These are phyloP conservation scores for Scaptomyza reducta DNA, from an alignment of 2,888 invertebrate genomes.

Conservation along the genomic window DNA sequence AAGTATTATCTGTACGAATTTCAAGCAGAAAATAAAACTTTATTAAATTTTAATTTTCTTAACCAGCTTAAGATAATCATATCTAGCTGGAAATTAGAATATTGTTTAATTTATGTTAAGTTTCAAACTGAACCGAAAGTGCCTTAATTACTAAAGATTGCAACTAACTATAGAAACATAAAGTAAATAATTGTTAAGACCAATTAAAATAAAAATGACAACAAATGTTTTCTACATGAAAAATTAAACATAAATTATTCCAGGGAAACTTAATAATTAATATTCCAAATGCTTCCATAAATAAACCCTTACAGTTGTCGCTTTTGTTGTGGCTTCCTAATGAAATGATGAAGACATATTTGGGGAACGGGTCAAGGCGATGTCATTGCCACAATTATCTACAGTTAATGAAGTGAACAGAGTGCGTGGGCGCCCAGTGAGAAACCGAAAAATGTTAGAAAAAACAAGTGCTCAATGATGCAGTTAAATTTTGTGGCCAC, in stretches of 20 bases:
- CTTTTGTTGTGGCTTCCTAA: conserved; percentile 11
- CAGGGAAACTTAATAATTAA: not conserved
- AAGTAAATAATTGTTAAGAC: no score
- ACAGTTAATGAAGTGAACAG: conserved; percentile 50
- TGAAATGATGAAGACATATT: conserved; percentile 40
- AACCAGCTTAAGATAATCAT: not conserved
- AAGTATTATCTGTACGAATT: not conserved
- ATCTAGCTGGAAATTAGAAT: not conserved
- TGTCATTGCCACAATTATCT: conserved; percentile 56
- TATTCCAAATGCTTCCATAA: conserved; percentile 2
- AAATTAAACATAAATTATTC: no score
- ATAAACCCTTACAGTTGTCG: not conserved
- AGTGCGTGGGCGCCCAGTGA: conserved; percentile 21
- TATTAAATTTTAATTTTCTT: not conserved
- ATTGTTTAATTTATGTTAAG: not conserved
- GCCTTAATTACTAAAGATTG: no score
- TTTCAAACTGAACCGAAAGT: no score
- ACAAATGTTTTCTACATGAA: no score
- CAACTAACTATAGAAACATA: no score
- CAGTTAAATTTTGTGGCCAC: conserved; percentile 38
- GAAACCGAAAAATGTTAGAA: conserved; percentile 24
- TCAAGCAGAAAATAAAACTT: not conserved
- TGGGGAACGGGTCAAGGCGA: conserved; percentile 25
- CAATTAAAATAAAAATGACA: no score
- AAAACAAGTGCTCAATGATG: conserved; percentile 31